Evolutionary conservation across 2,888 invertebrate genomes (phyloP), one percentile per base, ranked within the genome.

Genomic region (Troides oblongomaculatus): DNA sequence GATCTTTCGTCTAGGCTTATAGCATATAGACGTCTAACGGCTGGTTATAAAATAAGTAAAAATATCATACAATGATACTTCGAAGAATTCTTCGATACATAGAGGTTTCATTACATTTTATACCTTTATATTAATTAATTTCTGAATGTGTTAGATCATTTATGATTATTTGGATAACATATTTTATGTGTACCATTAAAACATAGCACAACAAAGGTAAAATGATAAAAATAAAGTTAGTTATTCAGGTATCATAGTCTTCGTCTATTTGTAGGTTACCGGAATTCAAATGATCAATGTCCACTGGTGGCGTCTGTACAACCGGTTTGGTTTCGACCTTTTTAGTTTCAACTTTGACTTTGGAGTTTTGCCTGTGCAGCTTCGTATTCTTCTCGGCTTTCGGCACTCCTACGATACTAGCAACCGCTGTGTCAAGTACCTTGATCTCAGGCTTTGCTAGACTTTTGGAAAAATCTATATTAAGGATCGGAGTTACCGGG

Each of bases 191-290:
- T 62, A 64, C 71, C 71, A 67, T 71, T 74, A 74, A 74, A 76
- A 76, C 73, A 76, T 74, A 74, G 73, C 79, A 81, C 78, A 79
- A 82, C 72, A 75, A 74, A 77, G 74, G 79, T 79, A 79, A 62
- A 67, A 62, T 39, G 39, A 39, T 10, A 58, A 17, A 60, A 60
- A 46, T 77, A 80, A 79, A 82, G 80, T 80, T 80, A 79, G 74
- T 71, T 74, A 87, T 79, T 93, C 90, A 93, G 84, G 92, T 92
- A 88, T 93, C 93, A 77, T 93, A 93, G 84, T 93, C 93, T 80
- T 93, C 93, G 68, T 93, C 93, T 63, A 93, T 90, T 76, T 93
- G 89, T 75, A 92, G 78, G 73, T 91, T 87, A 10, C 89, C 90
- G 63, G 90, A 86, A 76, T 88, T 89, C 69, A 90, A 80, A 77